Conservation (phyloP, 2,797 vertebrate genomes). For the Xiphophorus birchmanni region DNA sequence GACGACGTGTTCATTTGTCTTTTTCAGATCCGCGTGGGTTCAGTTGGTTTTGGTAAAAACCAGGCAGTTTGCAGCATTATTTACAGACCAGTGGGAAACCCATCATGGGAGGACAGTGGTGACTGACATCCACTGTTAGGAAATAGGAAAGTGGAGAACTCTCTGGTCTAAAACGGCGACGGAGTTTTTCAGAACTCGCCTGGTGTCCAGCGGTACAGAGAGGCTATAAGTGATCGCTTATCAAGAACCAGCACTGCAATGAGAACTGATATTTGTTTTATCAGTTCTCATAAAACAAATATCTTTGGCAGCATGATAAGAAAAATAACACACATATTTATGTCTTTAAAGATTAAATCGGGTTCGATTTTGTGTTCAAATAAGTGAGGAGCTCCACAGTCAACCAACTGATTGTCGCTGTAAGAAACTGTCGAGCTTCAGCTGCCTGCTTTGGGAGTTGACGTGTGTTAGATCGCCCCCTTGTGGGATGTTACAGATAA, state of each 20-base stretch:
- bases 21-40: conserved; percentile 78
- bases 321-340: neutral
- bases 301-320: conserved; percentile 47
- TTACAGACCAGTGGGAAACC: conserved; percentile 80
- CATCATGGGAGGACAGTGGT: conserved; percentile 48
- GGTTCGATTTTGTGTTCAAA: neutral
- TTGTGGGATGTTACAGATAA: conserved; percentile 43
- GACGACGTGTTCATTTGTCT: conserved; percentile 76
- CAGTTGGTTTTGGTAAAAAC: conserved; percentile 73
- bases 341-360: conserved; percentile 1
- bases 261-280: too few relatives aligned
- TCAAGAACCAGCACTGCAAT: conserved; percentile 11
- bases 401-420: conserved; percentile 29
- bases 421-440: conserved; percentile 3
- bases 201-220: conserved; percentile 3
- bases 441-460: neutral
- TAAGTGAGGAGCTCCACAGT: neutral
- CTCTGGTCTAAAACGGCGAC: conserved; percentile 14
- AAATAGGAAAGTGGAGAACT: conserved; percentile 37
- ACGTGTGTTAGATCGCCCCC: conserved; percentile 52
- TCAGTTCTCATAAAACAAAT: conserved; percentile 4
- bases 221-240: conserved; percentile 6
- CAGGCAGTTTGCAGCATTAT: conserved; percentile 91
- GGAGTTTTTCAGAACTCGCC: conserved; percentile 8
- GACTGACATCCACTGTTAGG: conserved; percentile 40